These are phyloP conservation scores for Delichon dasypus DNA, from an alignment of 2,797 vertebrate genomes.

Conservation along the genomic window DNA sequence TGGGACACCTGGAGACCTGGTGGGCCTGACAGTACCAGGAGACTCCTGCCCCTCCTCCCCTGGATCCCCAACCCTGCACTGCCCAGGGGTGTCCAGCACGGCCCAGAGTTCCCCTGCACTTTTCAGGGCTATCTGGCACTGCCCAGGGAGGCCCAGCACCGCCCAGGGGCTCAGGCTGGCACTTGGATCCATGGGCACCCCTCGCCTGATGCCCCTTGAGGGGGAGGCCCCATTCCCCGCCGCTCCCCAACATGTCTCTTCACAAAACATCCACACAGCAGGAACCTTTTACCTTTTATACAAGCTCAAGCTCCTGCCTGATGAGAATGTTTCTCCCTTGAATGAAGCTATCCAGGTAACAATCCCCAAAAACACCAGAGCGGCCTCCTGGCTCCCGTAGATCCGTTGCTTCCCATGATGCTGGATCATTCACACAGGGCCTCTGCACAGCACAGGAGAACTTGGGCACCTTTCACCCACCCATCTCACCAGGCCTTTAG, in stretches of 20 bases:
- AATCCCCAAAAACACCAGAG: fast-evolving
- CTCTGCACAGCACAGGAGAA: fast-evolving
- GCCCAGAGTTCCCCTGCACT: no score
- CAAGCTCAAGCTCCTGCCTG: background rate
- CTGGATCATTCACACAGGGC: fast-evolving
- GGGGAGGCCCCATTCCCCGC: fast-evolving
- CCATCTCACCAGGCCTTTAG: background rate
- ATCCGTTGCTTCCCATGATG: fast-evolving
- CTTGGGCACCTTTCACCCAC: background rate
- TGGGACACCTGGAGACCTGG: background rate
- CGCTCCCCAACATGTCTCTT: fast-evolving
- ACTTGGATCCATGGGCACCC: fast-evolving
- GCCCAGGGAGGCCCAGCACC: no score
- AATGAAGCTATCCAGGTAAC: background rate
- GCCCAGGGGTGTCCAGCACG: background rate
- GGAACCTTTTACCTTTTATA: background rate
- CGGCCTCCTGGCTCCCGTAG: fast-evolving
- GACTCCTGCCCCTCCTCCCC: background rate
- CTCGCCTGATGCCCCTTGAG: fast-evolving
- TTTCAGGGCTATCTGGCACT: background rate
- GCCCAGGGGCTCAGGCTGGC: background rate
- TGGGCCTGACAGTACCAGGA: fast-evolving
- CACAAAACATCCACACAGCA: background rate
- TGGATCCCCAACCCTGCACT: fast-evolving
- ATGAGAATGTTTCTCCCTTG: background rate